These are phyloP conservation scores for Catocala nupta DNA, from an alignment of 2,888 invertebrate genomes.

Conservation along the genomic window DNA sequence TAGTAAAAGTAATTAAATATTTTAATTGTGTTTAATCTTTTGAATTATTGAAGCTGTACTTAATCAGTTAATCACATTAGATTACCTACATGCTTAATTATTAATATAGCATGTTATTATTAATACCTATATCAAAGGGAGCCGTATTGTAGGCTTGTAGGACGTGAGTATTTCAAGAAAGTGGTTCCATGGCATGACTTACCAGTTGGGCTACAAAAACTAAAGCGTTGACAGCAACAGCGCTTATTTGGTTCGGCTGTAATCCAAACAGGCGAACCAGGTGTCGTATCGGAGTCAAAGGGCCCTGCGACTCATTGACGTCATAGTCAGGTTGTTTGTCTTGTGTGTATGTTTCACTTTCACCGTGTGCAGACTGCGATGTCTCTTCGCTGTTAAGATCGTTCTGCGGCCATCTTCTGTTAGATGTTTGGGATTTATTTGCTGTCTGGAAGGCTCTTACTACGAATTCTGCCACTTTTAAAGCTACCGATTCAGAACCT, in stretches of 20 bases:
- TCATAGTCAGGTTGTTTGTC: conserved; percentile 63
- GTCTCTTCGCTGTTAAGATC: conserved; percentile 53
- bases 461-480: conserved; percentile 82
- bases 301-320: conserved; percentile 85
- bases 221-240: conserved; percentile 93
- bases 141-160: too few relatives aligned
- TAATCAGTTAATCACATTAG: background rate
- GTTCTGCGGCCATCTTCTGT: conserved; percentile 50
- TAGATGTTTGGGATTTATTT: conserved; percentile 53
- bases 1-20: too few relatives aligned
- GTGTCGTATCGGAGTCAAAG: conserved; percentile 72
- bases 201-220: conserved; percentile 95
- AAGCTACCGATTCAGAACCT: conserved; percentile 81
- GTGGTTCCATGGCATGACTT: conserved; percentile 45
- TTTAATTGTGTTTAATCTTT: too few relatives aligned
- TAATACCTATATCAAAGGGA: too few relatives aligned
- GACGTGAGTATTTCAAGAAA: too few relatives aligned
- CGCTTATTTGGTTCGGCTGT: conserved; percentile 92
- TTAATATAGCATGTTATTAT: too few relatives aligned
- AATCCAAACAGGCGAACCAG: conserved; percentile 92
- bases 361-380: conserved; percentile 36
- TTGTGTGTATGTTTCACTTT: conserved; percentile 50
- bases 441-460: conserved; percentile 76
- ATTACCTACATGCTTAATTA: too few relatives aligned
- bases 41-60: too few relatives aligned